These are phyloP conservation scores for Ictalurus punctatus DNA, from an alignment of 2,113 vertebrate genomes.

Conservation along the genomic window DNA sequence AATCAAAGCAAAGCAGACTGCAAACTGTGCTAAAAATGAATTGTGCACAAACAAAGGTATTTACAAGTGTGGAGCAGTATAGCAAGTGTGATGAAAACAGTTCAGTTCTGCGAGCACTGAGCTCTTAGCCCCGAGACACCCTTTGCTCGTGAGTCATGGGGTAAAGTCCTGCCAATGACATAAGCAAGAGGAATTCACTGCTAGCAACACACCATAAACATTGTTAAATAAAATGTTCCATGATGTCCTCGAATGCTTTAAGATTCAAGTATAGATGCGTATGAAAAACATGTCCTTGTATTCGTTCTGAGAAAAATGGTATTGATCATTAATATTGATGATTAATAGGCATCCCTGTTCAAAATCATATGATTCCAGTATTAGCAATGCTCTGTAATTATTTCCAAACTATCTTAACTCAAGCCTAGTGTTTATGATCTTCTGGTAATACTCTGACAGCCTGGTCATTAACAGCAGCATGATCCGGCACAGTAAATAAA, in stretches of 20 bases:
- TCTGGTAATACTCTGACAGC: constrained; percentile 52
- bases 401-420: neutral
- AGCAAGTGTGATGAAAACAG: neutral
- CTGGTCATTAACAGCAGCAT: constrained; percentile 62
- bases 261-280: neutral
- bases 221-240: too few relatives aligned
- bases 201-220: neutral
- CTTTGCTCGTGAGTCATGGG: neutral
- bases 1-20: neutral
- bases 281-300: neutral
- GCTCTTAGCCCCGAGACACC: neutral
- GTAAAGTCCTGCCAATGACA: neutral
- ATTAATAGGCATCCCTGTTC: neutral
- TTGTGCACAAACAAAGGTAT: neutral
- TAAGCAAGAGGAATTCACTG: neutral
- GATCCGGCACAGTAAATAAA: constrained; percentile 59
- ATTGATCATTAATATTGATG: neutral
- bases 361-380: neutral
- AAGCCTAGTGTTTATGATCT: constrained; percentile 14
- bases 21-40: neutral
- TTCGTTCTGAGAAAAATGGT: neutral
- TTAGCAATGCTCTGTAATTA: neutral
- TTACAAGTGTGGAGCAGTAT: neutral
- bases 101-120: neutral
- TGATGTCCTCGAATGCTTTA: neutral